Evolutionary conservation across 2,113 vertebrate genomes (phyloP).

Genomic region (Myotis davidii): DNA sequence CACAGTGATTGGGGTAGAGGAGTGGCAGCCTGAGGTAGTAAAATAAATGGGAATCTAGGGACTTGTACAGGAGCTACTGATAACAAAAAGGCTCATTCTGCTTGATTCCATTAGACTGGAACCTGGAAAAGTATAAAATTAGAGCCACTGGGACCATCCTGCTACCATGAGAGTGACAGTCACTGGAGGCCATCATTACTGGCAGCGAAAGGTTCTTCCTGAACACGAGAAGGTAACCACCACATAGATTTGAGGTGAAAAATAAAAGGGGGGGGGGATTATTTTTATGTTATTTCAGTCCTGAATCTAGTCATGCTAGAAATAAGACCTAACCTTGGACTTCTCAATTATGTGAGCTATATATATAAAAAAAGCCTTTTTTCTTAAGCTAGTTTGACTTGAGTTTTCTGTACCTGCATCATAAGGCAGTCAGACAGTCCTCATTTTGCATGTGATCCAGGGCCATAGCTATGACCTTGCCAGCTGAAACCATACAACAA

Average conservation of each 20-base stretch:
- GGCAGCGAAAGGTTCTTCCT: too few relatives aligned
- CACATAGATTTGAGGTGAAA: neutral
- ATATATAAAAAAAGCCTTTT: neutral
- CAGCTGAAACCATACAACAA: neutral
- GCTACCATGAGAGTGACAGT: neutral
- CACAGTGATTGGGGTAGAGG: neutral
- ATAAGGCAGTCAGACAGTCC: neutral
- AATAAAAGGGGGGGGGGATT: neutral
- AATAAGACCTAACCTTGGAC: neutral
- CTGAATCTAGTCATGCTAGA: neutral
- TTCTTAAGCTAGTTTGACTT: neutral
- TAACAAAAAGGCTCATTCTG: neutral
- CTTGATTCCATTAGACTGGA: neutral
- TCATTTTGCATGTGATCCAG: neutral
- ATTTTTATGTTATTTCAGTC: neutral
- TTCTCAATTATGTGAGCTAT: neutral
- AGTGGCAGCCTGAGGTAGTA: neutral
- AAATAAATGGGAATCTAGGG: neutral
- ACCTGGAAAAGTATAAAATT: neutral
- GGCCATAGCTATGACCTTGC: neutral
- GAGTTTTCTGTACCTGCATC: neutral
- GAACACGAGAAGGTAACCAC: neutral
- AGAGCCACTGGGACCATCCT: neutral
- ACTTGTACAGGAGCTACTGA: neutral
- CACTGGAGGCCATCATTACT: neutral